A percentile compares a stretch with the other conserved stretches of the same genome.
phyloP scores from a whole-genome alignment of 92 coral and sea anemone genomes.

The Galaxea fascicularis region DNA sequence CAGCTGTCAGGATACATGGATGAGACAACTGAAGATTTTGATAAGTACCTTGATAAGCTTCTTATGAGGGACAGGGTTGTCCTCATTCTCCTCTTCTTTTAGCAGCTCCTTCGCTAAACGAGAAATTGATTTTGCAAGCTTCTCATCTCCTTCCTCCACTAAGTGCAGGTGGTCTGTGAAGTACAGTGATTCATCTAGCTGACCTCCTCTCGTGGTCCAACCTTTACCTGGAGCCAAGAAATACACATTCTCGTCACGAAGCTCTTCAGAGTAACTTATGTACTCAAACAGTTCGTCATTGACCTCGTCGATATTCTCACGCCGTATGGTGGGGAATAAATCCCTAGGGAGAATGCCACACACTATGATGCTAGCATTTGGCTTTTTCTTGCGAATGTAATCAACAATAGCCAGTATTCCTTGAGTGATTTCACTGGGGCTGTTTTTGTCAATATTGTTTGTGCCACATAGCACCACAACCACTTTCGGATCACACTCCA shows the following conservation, averaged over 20 bases:
- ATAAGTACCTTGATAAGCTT: conserved; percentile 48
- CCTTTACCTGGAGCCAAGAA: conserved; percentile 91
- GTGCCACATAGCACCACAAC: conserved; percentile 96
- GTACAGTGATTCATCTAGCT: conserved; percentile 78
- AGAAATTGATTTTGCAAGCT: conserved; percentile 83
- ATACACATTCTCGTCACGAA: conserved; percentile 75
- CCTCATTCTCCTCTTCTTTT: conserved; percentile 50
- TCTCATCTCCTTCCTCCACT: conserved; percentile 92
- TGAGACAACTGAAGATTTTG: neutral
- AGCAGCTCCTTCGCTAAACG: conserved; percentile 72
- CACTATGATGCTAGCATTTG: conserved; percentile 69
- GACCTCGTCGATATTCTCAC: conserved; percentile 75
- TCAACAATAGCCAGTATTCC: conserved; percentile 94
- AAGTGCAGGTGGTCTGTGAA: conserved; percentile 89
- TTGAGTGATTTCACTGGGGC: conserved; percentile 82
- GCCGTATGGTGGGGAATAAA: conserved; percentile 65
- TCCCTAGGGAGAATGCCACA: conserved; percentile 93
- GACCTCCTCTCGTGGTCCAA: conserved; percentile 87
- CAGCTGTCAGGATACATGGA: neutral
- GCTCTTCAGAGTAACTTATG: conserved; percentile 87
- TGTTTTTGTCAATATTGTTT: conserved; percentile 87
- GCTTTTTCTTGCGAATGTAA: conserved; percentile 68
- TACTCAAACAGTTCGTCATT: conserved; percentile 82
- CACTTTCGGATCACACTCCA: conserved; percentile 84
- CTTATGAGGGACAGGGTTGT: conserved; percentile 26